Percentiles rank a stretch among this genome's conserved stretches.
These are phyloP conservation scores for Sigmodon hispidus DNA, from an alignment of 2,113 vertebrate genomes.

Conservation along the genomic window DNA sequence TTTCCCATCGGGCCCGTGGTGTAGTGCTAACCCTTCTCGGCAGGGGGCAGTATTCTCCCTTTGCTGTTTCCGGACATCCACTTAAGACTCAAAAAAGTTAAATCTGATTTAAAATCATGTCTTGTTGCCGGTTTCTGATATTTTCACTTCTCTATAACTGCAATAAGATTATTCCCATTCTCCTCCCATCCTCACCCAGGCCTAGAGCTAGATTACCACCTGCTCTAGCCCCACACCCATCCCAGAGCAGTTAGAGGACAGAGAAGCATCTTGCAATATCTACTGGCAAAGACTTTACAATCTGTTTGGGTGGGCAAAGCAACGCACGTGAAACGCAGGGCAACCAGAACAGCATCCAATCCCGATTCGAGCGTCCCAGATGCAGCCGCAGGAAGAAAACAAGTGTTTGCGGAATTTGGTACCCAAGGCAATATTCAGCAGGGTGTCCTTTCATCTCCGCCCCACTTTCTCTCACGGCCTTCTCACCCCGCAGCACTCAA, in stretches of 20 bases:
- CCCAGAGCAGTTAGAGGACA: not conserved
- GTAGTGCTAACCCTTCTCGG: not conserved
- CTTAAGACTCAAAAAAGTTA: conserved; percentile 55
- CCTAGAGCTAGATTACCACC: not conserved
- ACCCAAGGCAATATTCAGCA: not conserved
- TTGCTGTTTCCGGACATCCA: not conserved
- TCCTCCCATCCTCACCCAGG: not conserved
- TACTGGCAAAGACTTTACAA: not conserved
- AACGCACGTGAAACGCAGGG: not conserved
- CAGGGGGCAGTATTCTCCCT: not conserved
- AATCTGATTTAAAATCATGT: not conserved
- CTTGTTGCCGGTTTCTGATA: not conserved
- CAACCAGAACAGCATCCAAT: not conserved
- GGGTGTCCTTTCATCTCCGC: not conserved
- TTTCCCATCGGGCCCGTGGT: not conserved
- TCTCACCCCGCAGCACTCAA: not conserved
- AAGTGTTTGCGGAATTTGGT: conserved; percentile 24
- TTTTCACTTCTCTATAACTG: not conserved
- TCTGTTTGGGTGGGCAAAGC: conserved; percentile 13
- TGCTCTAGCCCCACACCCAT: not conserved
- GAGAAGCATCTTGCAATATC: not conserved
- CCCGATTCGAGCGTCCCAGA: conserved; percentile 2
- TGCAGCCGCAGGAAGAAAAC: conserved; percentile 35
- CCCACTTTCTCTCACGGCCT: not conserved
- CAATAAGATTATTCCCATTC: not conserved